Percentiles rank a stretch among this genome's conserved stretches.
phyloP scores from a whole-genome alignment of 2,797 vertebrate species.

The Prunella strophiata region DNA sequence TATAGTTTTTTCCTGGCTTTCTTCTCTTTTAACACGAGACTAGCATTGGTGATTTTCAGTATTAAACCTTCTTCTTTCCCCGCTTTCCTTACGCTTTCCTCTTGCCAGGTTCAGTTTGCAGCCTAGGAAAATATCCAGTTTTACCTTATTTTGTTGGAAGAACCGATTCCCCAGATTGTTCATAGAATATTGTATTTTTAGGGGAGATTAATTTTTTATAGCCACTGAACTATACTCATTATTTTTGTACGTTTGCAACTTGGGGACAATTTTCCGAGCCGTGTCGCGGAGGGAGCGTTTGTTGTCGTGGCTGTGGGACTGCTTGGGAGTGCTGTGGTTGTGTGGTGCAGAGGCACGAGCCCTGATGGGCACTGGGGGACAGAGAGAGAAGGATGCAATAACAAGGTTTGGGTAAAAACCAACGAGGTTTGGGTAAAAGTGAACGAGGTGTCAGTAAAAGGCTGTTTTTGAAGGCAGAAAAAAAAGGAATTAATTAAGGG shows the following conservation, averaged over 20 bases:
- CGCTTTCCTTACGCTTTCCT: background rate
- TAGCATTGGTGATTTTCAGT: background rate
- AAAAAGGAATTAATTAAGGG: background rate
- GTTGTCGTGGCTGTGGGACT: slow-evolving; percentile 49
- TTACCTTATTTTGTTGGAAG: slow-evolving; percentile 21
- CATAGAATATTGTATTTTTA: slow-evolving; percentile 78
- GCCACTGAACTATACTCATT: slow-evolving; percentile 76
- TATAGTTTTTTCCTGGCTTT: background rate
- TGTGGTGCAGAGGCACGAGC: slow-evolving; percentile 17
- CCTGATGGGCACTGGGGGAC: background rate
- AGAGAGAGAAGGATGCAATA: background rate
- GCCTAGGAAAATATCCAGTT: background rate
- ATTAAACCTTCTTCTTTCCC: slow-evolving; percentile 29
- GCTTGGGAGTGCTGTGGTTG: slow-evolving; percentile 19
- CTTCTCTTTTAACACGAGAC: background rate
- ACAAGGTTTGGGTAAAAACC: background rate
- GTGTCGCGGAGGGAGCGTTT: slow-evolving; percentile 1
- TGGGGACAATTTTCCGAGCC: slow-evolving; percentile 42
- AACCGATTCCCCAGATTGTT: slow-evolving; percentile 52
- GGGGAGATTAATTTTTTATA: slow-evolving; percentile 75
- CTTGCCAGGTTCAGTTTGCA: slow-evolving; percentile 17
- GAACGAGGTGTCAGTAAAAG: background rate
- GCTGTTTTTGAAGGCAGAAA: background rate
- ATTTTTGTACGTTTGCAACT: slow-evolving; percentile 76
- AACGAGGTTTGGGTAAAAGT: background rate